Evolutionary conservation across 2,888 invertebrate species (phyloP), one percentile per base, ranked within the genome.

Genomic region (Spilarctia lutea): DNA sequence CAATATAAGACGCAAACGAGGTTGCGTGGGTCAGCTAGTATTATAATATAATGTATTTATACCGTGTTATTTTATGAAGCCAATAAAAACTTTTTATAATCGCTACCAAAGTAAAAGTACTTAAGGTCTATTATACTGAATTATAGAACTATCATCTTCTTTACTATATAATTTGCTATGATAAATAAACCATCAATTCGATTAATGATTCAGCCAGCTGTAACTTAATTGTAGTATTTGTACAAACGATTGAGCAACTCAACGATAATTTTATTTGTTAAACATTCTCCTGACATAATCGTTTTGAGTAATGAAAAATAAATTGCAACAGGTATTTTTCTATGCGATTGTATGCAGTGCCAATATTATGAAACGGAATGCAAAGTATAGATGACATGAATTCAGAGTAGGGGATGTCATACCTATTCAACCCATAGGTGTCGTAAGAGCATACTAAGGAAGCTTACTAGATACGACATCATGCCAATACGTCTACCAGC

Each of bases 211-310:
- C 71, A 65, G 45, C 56, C 70, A 67, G 71, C 65, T 69, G 73
- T 39, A 65, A 27, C 71, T 71, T 74, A 74, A 74, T 74, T 71
- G 67, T 67, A 71, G 71, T 74, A 67, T 67, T 74, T 74, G 56
- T 71, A 71, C 35, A 24, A 67, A 3, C 60, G 66, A 45, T 18
- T 45, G 45, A 60, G 71, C 27, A 60, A 74, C 42, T 66, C 66
- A 74, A 52, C 65, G 27, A 33, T 66, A 27, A 69, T 68, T 60
- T 52, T 73, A 63, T 63, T 68, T 63, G 39, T 63, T n/a, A 16
- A 42, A 63, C 63, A 68, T 45, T 68, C 24, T 13, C 18, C 33
- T 3, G 24, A 20, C 30, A 7, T 11, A 67, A 35, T 18, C 11
- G 27, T 66, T 16, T 24, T n/a, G n/a, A 24, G 16, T 68, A n/a